These are phyloP conservation scores for Tinea semifulvella DNA, from an alignment of 2,888 invertebrate species.

Conservation along the genomic window DNA sequence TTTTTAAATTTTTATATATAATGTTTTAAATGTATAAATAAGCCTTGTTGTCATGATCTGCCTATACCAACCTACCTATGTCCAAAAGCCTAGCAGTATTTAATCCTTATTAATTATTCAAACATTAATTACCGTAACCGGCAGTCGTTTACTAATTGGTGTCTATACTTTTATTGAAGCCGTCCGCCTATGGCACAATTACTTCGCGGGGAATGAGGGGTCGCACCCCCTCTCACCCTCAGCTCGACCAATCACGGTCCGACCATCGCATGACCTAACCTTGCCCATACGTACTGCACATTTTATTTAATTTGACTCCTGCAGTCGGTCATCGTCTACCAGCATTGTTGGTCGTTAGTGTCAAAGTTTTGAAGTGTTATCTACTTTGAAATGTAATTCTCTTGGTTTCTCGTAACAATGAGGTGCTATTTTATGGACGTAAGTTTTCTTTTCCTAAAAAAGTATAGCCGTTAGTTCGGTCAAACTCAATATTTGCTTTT, in stretches of 20 bases:
- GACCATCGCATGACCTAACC: constrained; percentile 41
- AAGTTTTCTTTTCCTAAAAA: no score
- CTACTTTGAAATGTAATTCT: not conserved
- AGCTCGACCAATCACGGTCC: constrained; percentile 42
- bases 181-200: constrained; percentile 62
- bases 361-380: no score
- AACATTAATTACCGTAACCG: constrained; percentile 41
- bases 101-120: constrained; percentile 29
- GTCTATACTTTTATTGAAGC: constrained; percentile 35
- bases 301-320: not conserved
- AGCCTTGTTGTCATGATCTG: no score
- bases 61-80: not conserved
- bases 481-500: no score
- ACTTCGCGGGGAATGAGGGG: constrained; percentile 46
- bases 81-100: no score
- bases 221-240: constrained; percentile 52
- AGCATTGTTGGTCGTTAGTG: not conserved
- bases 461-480: no score
- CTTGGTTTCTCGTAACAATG: not conserved
- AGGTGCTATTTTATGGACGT: not conserved
- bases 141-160: constrained; percentile 49
- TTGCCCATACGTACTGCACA: constrained; percentile 46
- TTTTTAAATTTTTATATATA: no score
- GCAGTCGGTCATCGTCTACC: not conserved
- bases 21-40: no score